Base-by-base conservation (phyloP, 2,113 vertebrate genomes). In the Formicarius rufipectus region DNA sequence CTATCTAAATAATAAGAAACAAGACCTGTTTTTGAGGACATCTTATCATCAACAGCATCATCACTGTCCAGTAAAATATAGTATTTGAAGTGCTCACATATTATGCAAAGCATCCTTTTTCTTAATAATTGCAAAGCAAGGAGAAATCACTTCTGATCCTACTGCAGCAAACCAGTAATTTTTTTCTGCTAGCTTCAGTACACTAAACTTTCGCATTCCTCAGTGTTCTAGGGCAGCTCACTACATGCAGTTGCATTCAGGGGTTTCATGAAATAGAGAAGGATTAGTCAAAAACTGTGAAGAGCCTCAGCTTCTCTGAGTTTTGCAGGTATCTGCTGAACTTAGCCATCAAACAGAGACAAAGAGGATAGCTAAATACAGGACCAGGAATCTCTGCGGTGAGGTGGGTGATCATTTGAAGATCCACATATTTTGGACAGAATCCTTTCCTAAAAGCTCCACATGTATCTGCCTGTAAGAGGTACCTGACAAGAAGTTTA, bases 141-240 rank as follows among this genome's bases (percentile, higher is more conserved):
- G 37, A 94, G 42, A 89, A 81, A 27, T 24, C 7, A 21, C 16
- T 88, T 90, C n/a, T 74, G 59, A 66, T 10, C 9, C 64, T 74
- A 18, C 28, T 71, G 23, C 23, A 71, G 31, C 49, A 77, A 80
- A 68, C 0, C 0, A 44, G 14, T 1, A 3, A 1, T 12, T 16
- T 83, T 73, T 75, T 55, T 17, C 31, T 60, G 9, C 21, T 74
- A 59, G 7, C 35, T 89, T 81, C 55, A 62, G 8, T 42, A 18
- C 22, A 64, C 27, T n/a, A 18, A 83, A 50, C 12, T 37, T 55
- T 47, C 19, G 17, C 2, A 1, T 60, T 52, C 20, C 45, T 62
- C 16, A 19, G 28, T 24, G 39, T 58, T 92, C 35, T 64, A 68
- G 37, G 59, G 20, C 22, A 75, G 4, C 39, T 78, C 13, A 40